phyloP scores from a whole-genome alignment of 2,797 vertebrate species.

The Coregonus ussuriensis region DNA sequence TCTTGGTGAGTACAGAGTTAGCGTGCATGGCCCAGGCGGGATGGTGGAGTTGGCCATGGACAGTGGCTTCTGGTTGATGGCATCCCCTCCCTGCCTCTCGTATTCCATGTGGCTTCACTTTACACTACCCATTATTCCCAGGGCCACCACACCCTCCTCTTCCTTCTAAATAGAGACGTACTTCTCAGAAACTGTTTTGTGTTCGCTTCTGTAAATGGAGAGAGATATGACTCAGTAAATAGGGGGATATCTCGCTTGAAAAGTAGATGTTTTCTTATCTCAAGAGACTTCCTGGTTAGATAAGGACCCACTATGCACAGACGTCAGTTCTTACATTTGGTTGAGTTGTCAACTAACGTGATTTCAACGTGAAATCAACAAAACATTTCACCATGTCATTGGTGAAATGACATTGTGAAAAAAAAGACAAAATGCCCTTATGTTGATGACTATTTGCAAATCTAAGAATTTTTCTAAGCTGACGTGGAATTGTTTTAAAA shows the following conservation, averaged over 20 bases:
- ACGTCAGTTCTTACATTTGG: too few relatives aligned
- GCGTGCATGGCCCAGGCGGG: conserved; percentile 58
- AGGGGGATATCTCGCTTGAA: conserved; percentile 15
- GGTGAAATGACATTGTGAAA: too few relatives aligned
- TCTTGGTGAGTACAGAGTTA: conserved; percentile 43
- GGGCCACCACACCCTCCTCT: conserved; percentile 58
- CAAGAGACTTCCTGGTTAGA: conserved; percentile 35
- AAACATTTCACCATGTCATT: too few relatives aligned
- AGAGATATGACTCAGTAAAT: conserved; percentile 3
- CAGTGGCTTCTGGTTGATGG: conserved; percentile 77
- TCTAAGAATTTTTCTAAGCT: too few relatives aligned
- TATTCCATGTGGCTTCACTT: conserved; percentile 69
- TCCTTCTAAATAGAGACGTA: conserved; percentile 1
- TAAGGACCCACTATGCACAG: not conserved
- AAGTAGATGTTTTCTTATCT: conserved; percentile 31
- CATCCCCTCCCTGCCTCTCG: conserved; percentile 58
- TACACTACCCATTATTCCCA: conserved; percentile 69
- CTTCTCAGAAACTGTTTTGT: too few relatives aligned
- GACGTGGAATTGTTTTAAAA: too few relatives aligned
- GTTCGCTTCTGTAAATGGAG: too few relatives aligned
- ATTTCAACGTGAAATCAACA: not conserved
- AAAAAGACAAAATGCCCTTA: too few relatives aligned
- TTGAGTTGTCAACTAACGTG: too few relatives aligned
- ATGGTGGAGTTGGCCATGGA: conserved; percentile 68
- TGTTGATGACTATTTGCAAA: too few relatives aligned